Evolutionary conservation across 2,888 invertebrate genomes (phyloP), one percentile per base, ranked within the genome.

Genomic region (Tetrapedia diversipes): DNA sequence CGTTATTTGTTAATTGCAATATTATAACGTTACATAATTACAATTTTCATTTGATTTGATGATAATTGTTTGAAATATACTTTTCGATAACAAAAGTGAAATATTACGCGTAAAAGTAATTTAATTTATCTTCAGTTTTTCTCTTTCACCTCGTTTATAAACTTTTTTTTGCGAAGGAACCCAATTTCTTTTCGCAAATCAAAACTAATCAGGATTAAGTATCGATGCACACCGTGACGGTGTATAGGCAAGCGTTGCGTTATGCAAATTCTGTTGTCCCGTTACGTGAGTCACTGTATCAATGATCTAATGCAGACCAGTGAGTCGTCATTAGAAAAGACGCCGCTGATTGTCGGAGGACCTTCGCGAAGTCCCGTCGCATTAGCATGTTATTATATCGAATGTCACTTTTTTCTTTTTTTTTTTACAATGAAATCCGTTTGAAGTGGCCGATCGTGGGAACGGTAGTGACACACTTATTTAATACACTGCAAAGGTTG

Each of bases 391-490:
- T 64, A 80, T 84, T 84, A 85, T 65, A 70, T 63, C 57, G 65
- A 78, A 78, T 69, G 77, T 81, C 76, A 72, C 51, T 78, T 77
- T 80, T 79, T 79, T 71, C 77, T 79, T 77, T 78, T 77, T 80
- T 79, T 79, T 71, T 79, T 79, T 77, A 63, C 67, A 60, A 57
- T 61, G 77, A 64, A 72, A 32, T 29, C 19, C 53, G 47, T 61
- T 41, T 65, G 64, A 77, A 49, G 65, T 37, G 72, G 67, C 64
- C 74, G 83, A 83, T 77, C 86, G 87, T 87, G 86, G 70, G 86
- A 87, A 83, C 77, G 81, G 72, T 77, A 83, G 78, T 86, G 86
- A 86, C 86, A 86, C 63, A 86, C 83, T 84, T 85, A 69, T 76
- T 74, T 77, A 67, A 72, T 83, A 77, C 59, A 47, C 53, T 77